Evolutionary conservation across 1,140 invertebrate genomes (phyloP).

Genomic region (Microplitis mediator): DNA sequence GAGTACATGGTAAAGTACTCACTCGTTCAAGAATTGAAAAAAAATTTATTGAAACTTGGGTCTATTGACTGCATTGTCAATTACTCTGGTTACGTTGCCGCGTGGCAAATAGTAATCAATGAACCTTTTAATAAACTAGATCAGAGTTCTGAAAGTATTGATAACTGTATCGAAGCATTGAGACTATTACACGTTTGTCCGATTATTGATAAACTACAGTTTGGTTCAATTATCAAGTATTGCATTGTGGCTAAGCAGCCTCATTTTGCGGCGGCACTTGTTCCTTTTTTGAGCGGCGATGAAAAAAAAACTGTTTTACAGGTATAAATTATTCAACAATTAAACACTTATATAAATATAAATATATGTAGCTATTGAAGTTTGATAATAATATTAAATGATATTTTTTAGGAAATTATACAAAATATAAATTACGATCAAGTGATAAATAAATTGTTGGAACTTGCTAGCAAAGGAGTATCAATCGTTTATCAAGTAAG

Average conservation of each 20-base stretch:
- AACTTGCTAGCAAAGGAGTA: slow-evolving; percentile 11
- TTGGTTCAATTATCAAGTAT: slow-evolving; percentile 37
- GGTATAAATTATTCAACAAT: slow-evolving; percentile 32
- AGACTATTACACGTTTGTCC: slow-evolving; percentile 50
- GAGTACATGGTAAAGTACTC: slow-evolving; percentile 42
- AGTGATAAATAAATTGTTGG: neutral
- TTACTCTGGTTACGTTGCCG: slow-evolving; percentile 45
- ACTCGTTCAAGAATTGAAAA: slow-evolving; percentile 47
- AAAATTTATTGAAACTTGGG: slow-evolving; percentile 40
- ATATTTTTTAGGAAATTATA: slow-evolving; percentile 30
- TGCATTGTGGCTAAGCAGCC: slow-evolving; percentile 44
- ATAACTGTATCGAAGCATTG: slow-evolving; percentile 43
- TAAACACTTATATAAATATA: neutral
- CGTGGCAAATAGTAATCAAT: slow-evolving; percentile 47
- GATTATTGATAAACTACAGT: slow-evolving; percentile 42
- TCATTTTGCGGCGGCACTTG: slow-evolving; percentile 44
- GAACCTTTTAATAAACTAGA: slow-evolving; percentile 47
- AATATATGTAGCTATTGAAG: neutral
- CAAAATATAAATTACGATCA: neutral
- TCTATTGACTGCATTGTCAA: slow-evolving; percentile 41
- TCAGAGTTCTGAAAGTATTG: slow-evolving; percentile 36
- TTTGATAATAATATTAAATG: slow-evolving; percentile 31
- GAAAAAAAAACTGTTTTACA: slow-evolving; percentile 37
- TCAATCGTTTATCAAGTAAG: neutral
- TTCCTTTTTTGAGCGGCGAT: slow-evolving; percentile 45